Base-by-base conservation (phyloP, 2,113 vertebrate genomes). In the Elephas maximus region DNA sequence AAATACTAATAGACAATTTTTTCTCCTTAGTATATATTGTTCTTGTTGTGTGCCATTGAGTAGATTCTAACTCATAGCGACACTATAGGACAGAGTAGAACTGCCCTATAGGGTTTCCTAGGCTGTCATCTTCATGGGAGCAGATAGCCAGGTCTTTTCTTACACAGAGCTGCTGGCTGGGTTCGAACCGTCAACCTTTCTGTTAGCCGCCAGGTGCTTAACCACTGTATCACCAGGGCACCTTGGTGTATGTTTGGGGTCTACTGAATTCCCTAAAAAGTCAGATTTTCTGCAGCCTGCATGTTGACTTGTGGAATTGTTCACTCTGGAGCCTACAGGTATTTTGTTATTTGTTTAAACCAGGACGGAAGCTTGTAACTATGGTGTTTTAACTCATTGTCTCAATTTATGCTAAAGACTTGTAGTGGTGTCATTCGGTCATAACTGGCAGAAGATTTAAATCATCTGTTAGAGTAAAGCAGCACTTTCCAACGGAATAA, bases 301-400 rank as follows among this genome's bases (percentile, higher is more conserved):
- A 24, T 45, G 1, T 41, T 93, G 48, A 48, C 48, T 10, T 90
- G 15, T 41, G 26, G 14, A 88, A 60, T 44, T 57, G 73, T 92
- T 93, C 37, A 48, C 11, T 76, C 79, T 60, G 11, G 79, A 71
- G 7, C 9, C 30, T 88, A 37, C 20, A 33, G 41, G 57, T 76
- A 79, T 91, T 90, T 86, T 91, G 78, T 93, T 80, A 57, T 87
- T 76, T 90, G 71, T 77, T 93, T 92, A 90, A 67, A 21, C 9
- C 30, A 85, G 1, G 77, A 33, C 51, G n/a, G 28, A 87, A 81
- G 30, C 44, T 88, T 53, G n/a, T 51, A n/a, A 71, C 21, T 41
- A 9, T 63, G 21, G 6, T 23, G 10, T 93, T 95, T 91, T 74
- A 82, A 80, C 82, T 63, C 79, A 93, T 95, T 57, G 5, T n/a